These are phyloP conservation scores for Lichenostomus cassidix DNA, from an alignment of 2,113 vertebrate genomes.

Conservation along the genomic window DNA sequence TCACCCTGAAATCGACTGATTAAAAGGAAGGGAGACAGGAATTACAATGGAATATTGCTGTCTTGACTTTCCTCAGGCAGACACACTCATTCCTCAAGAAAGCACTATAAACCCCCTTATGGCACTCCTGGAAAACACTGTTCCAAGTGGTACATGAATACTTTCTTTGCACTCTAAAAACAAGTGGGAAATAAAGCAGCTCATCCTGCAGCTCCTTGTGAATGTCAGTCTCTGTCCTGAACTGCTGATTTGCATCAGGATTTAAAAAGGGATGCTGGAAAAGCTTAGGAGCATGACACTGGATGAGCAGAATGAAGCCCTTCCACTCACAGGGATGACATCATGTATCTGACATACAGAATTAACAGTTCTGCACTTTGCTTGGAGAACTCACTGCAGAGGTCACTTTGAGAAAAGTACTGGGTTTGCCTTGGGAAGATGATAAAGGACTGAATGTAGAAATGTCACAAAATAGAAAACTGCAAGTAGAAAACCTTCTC, in stretches of 20 bases:
- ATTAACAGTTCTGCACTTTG: not conserved
- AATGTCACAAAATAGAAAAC: not conserved
- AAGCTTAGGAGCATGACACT: not conserved
- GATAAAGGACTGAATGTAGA: not conserved
- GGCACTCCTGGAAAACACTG: not conserved
- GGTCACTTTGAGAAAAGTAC: not conserved
- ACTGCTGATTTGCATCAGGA: not conserved
- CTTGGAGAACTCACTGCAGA: not conserved
- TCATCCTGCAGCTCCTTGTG: not conserved
- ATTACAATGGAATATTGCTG: not conserved
- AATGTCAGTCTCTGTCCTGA: not conserved
- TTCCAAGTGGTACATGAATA: not conserved
- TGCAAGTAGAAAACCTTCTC: not conserved
- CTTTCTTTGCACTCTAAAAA: not conserved
- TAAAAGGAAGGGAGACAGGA: not conserved
- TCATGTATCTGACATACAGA: rapidly evolving
- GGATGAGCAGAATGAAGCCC: not conserved
- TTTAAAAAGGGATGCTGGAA: not conserved
- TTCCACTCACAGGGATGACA: not conserved
- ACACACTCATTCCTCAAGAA: not conserved
- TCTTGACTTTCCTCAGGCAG: not conserved
- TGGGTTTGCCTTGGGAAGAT: not conserved
- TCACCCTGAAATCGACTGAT: not conserved
- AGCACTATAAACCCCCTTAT: not conserved
- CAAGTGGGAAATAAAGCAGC: not conserved